Percentiles rank a stretch among this genome's conserved stretches.
Conservation (phyloP, 2,113 vertebrate species). For the Ovis canadensis region DNA sequence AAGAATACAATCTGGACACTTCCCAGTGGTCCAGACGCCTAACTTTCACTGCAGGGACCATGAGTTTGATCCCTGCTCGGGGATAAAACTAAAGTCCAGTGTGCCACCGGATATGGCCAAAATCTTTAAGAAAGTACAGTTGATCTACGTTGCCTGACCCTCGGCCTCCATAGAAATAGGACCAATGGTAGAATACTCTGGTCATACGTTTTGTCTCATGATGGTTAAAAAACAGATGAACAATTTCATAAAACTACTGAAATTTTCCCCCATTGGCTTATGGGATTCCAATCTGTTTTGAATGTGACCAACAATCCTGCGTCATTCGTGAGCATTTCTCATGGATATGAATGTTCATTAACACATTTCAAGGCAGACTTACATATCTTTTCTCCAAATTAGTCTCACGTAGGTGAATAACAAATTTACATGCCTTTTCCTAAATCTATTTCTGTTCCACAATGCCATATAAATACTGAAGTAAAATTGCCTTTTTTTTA, state of each 20-base stretch:
- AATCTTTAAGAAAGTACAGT: neutral
- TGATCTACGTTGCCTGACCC: accelerated
- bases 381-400: neutral
- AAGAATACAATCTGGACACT: neutral
- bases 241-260: neutral
- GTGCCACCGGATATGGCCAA: neutral
- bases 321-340: neutral
- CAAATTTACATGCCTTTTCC: neutral
- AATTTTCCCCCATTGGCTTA: neutral
- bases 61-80: neutral
- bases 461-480: neutral
- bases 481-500: neutral
- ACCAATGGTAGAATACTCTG: accelerated
- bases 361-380: neutral
- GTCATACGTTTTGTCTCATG: accelerated
- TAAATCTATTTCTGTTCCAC: neutral
- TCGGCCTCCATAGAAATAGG: neutral
- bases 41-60: neutral
- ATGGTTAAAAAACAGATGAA: neutral
- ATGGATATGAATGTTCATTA: neutral
- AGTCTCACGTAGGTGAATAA: accelerated
- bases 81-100: neutral
- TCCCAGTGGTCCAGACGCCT: neutral
- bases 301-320: accelerated
- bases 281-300: neutral